Base-by-base conservation (phyloP, 2,888 invertebrate genomes). In the Chrysotoxum bicinctum region DNA sequence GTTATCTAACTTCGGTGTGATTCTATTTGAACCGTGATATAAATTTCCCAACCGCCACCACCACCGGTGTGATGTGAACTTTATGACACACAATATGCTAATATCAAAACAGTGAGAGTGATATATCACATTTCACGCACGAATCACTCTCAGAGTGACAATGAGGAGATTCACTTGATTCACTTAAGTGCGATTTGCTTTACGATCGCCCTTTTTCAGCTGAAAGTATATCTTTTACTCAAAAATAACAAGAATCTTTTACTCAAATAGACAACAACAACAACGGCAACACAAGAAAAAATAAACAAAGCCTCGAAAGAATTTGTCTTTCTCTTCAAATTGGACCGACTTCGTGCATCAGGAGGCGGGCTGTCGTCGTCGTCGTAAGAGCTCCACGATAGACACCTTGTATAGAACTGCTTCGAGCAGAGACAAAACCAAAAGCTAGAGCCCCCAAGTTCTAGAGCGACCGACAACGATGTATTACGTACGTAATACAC, bases 351-450 rank as follows among this genome's bases (percentile, higher is more conserved):
- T 64, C 74, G 73, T 82, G 66, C 72, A 78, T 74, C 74, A 60
- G 84, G 37, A 48, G 70, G 50, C 64, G 60, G 50, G 8, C 21
- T 40, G 23, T n/a, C 23, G 23, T 37, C 14, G 32, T 40, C 14
- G 62, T 16, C 7, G 40, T 21, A 66, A 76, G 66, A 85, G 85
- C 52, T 85, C 76, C 81, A 76, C 84, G 75, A 85, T 73, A 85
- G 85, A 76, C 85, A 85, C 85, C 85, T 85, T 85, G 73, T 77
- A 58, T 85, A 77, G 76, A 81, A 85, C 85, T 85, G 85, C 73
- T 81, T 73, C 62, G 62, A 58, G 73, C 81, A 21, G 60, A 81
- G 69, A 69, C 81, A 81, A 60, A 73, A 73, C 60, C 76, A 48
- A 85, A 77, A 81, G 81, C 85, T 85, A 85, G 81, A 85, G 80